These are phyloP conservation scores for Musca domestica DNA, from an alignment of 1,140 invertebrate genomes.

Conservation along the genomic window DNA sequence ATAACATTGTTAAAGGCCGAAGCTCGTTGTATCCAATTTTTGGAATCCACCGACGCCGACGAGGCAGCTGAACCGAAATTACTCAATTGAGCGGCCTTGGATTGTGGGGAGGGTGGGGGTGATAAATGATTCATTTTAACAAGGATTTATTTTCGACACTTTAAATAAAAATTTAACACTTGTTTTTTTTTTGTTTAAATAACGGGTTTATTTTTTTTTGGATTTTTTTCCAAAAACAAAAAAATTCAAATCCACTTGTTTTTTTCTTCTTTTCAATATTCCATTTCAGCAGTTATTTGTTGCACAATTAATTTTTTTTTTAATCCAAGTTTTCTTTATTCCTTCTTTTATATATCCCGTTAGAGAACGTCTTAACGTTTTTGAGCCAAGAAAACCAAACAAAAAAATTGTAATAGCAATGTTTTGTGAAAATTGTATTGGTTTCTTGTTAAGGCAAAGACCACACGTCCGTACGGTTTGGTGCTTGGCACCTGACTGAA, in stretches of 20 bases:
- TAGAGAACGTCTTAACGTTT: too few relatives aligned
- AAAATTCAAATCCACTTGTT: not conserved
- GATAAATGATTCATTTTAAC: constrained; percentile 52
- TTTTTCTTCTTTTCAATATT: not conserved
- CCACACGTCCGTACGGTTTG: constrained; percentile 51
- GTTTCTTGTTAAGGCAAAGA: not conserved
- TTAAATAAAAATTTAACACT: not conserved
- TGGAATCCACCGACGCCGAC: constrained; percentile 34
- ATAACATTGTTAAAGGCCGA: constrained; percentile 51
- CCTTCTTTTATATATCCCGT: not conserved
- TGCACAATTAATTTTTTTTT: not conserved
- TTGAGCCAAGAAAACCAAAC: too few relatives aligned
- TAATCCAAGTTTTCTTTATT: not conserved
- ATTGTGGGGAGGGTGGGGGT: constrained; percentile 51
- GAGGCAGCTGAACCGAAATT: constrained; percentile 37
- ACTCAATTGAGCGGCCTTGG: constrained; percentile 33
- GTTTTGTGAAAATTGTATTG: not conserved
- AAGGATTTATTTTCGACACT: not conserved
- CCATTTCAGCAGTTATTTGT: not conserved
- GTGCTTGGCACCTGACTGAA: constrained; percentile 55
- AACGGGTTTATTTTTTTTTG: not conserved
- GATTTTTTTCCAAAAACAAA: constrained; percentile 1
- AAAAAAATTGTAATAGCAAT: too few relatives aligned
- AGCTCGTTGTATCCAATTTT: constrained; percentile 50
- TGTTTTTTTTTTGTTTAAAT: not conserved